Base-by-base conservation (phyloP, 2,797 vertebrate species). In the Aphelocoma californica region DNA sequence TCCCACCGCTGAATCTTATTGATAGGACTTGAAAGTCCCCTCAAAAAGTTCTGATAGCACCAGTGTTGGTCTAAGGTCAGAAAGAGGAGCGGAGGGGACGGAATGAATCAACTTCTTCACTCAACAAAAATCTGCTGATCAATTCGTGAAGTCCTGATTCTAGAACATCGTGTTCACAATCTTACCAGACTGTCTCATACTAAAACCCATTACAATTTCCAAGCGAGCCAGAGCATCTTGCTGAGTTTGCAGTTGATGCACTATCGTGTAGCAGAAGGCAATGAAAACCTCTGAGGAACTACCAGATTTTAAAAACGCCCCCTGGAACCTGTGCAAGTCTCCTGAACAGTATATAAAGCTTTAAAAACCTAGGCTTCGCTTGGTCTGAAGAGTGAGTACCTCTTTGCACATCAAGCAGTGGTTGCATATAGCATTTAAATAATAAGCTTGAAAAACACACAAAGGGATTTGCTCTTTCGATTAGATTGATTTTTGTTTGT, bases 401-500 rank as follows among this genome's bases (percentile, higher is more conserved):
- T 92, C 90, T 93, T 61, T 69, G 84, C 47, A 80, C 86, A 89
- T 74, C 67, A 18, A 92, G 93, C 86, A 90, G 53, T 40, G 88
- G 83, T 18, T 90, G 86, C 93, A 91, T 79, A 90, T 74, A 96
- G 94, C 95, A 85, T 93, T 96, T 95, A 96, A 96, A 96, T 96
- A 97, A 94, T 97, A 97, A 94, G 88, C 90, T 62, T 93, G 88
- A 94, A 96, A 95, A 95, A 93, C 95, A 95, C 96, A 92, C 96
- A 91, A 74, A 96, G 93, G 92, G 94, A 96, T 95, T 96, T 96
- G 90, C 94, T 97, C 92, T 93, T 96, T 97, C 81, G 96, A 96
- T 96, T 95, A 95, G 92, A 97, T 96, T 96, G 96, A 96, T 97
- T 96, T 96, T 95, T 96, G 96, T 97, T 96, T 96, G 96, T 96